These are phyloP conservation scores for Anneissia japonica DNA, from an alignment of 35 echinoderm and acorn worm species.

Conservation along the genomic window DNA sequence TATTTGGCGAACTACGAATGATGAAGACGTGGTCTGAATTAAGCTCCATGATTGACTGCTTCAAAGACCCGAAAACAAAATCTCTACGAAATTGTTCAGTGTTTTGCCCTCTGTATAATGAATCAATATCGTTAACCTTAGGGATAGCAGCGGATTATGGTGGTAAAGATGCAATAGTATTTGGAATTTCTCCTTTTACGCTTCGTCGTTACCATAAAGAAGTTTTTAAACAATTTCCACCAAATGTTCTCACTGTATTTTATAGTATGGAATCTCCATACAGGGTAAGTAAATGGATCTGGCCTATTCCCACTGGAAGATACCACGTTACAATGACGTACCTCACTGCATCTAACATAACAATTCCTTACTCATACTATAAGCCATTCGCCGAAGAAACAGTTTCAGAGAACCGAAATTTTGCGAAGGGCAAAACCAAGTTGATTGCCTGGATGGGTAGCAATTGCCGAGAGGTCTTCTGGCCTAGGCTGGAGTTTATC, in stretches of 20 bases:
- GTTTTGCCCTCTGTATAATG: constrained; percentile 16
- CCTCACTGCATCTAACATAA: constrained; percentile 33
- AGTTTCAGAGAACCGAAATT: neutral
- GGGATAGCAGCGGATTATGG: neutral
- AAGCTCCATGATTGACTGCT: constrained; percentile 12
- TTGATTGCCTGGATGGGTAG: constrained; percentile 79
- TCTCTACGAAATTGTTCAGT: constrained; percentile 28
- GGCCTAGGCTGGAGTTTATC: constrained; percentile 69
- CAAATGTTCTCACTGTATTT: constrained; percentile 34
- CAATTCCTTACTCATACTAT: constrained; percentile 51
- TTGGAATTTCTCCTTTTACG: constrained; percentile 59
- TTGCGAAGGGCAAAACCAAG: constrained; percentile 19
- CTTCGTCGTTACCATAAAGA: neutral
- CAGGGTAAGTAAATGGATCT: constrained; percentile 54
- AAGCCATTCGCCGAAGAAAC: neutral
- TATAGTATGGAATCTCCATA: constrained; percentile 70
- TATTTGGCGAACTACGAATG: constrained; percentile 38
- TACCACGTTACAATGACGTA: constrained; percentile 78
- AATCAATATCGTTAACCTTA: constrained; percentile 25
- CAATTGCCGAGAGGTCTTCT: constrained; percentile 78
- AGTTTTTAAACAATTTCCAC: constrained; percentile 11
- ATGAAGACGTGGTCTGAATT: constrained; percentile 58
- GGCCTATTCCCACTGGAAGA: neutral
- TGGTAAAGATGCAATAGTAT: constrained; percentile 52
- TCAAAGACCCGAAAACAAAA: constrained; percentile 6